Conservation (phyloP, 1,140 invertebrate genomes). For the Oscheius sp. region DNA sequence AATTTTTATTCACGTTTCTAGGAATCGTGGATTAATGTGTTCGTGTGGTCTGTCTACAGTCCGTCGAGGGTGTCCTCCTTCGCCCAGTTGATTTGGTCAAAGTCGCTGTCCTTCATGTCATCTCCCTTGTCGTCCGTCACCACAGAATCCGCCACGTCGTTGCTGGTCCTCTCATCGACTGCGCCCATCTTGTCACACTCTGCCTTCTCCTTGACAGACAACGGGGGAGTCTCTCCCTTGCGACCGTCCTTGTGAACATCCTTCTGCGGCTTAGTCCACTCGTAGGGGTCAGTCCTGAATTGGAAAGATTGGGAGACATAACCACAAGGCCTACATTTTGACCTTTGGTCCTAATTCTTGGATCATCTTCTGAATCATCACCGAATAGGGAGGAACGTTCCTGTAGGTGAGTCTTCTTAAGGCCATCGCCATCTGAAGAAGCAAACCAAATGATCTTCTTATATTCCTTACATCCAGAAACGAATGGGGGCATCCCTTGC, state of each 20-base stretch:
- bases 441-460: too few species aligned
- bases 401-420: constrained; percentile 45
- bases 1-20: too few species aligned
- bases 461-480: too few species aligned
- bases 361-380: constrained; percentile 37
- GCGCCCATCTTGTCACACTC: too few species aligned
- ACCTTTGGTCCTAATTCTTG: constrained; percentile 31
- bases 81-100: constrained; percentile 72
- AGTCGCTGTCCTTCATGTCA: constrained; percentile 87
- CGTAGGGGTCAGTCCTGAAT: constrained; percentile 46
- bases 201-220: too few species aligned
- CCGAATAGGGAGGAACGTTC: constrained; percentile 44
- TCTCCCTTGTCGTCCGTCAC: constrained; percentile 82
- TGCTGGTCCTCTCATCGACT: constrained; percentile 45
- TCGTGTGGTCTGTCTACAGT: too few species aligned
- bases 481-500: constrained; percentile 41
- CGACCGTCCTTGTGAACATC: background rate
- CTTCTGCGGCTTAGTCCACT: constrained; percentile 39
- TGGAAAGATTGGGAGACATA: too few species aligned
- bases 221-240: constrained; percentile 17
- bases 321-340: too few species aligned
- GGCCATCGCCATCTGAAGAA: constrained; percentile 28
- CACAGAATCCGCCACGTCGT: constrained; percentile 67
- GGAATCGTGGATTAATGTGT: too few species aligned
- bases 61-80: constrained; percentile 65